Percentiles rank a stretch among this genome's conserved stretches.
Conservation (phyloP, 1,140 invertebrate genomes). For the Diploscapter pachys region DNA sequence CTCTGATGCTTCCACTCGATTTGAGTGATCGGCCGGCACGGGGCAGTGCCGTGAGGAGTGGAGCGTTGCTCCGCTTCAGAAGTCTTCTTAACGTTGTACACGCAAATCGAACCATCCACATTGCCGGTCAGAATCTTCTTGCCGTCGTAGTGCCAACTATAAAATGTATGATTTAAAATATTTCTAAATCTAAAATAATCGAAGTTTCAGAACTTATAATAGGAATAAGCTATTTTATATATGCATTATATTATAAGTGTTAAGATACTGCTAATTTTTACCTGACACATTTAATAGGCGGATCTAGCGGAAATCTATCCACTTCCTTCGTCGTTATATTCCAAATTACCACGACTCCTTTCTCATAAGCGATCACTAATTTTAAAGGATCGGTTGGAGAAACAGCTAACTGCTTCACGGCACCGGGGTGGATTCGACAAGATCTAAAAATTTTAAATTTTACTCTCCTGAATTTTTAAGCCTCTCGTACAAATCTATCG, state of each 20-base stretch:
- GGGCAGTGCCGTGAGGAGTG: slow-evolving; percentile 45
- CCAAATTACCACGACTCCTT: slow-evolving; percentile 89
- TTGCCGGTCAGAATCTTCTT: slow-evolving; percentile 96
- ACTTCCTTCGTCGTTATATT: slow-evolving; percentile 78
- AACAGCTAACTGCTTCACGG: slow-evolving; percentile 63
- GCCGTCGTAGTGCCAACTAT: slow-evolving; percentile 94
- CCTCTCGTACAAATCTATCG: slow-evolving; percentile 87
- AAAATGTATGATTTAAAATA: slow-evolving; percentile 43
- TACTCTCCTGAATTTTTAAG: neutral
- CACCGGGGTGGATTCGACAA: slow-evolving; percentile 64
- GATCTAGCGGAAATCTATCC: slow-evolving; percentile 63
- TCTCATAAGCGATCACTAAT: slow-evolving; percentile 91
- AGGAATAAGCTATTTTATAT: too few relatives aligned
- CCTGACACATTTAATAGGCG: slow-evolving; percentile 66
- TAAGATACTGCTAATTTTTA: neutral
- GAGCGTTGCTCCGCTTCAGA: slow-evolving; percentile 26
- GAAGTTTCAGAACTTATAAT: too few relatives aligned
- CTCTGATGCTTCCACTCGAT: slow-evolving; percentile 49
- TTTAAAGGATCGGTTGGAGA: slow-evolving; percentile 63
- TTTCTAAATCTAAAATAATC: too few relatives aligned
- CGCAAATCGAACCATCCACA: slow-evolving; percentile 72
- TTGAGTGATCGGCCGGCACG: slow-evolving; percentile 48
- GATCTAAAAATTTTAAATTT: slow-evolving; percentile 58
- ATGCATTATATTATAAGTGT: neutral
- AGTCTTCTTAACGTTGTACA: slow-evolving; percentile 30